These are phyloP conservation scores for Tillus elongatus DNA, from an alignment of 2,888 invertebrate species.

Conservation along the genomic window DNA sequence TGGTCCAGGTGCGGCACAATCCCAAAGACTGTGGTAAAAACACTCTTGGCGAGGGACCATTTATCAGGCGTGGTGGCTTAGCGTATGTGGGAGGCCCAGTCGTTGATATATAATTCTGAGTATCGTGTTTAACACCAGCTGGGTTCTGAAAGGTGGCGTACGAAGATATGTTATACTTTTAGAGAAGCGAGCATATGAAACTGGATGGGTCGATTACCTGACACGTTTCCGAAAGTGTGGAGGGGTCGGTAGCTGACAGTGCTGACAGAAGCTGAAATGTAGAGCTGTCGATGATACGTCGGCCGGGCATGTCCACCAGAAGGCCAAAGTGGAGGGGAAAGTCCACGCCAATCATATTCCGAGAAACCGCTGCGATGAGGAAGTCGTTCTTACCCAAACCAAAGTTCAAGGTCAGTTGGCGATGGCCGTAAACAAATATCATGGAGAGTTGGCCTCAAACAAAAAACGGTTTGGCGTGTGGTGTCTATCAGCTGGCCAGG, in stretches of 20 bases:
- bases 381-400: no score
- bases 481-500: no score
- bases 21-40: neutral
- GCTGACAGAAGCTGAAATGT: neutral
- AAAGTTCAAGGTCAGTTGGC: no score
- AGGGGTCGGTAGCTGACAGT: neutral
- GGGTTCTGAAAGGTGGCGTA: no score
- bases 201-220: neutral
- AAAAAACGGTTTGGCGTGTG: no score
- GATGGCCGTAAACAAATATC: no score
- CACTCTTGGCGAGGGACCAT: no score
- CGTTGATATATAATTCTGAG: constrained; percentile 3
- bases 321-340: neutral
- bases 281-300: constrained; percentile 2
- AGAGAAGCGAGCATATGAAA: neutral
- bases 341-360: neutral
- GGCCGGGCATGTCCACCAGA: neutral
- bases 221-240: neutral
- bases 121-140: constrained; percentile 3
- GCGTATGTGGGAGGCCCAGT: constrained; percentile 4
- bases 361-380: no score
- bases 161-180: neutral
- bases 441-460: no score
- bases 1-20: neutral
- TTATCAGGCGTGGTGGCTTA: constrained; percentile 1